These are phyloP conservation scores for Scyliorhinus canicula DNA, from an alignment of 2,797 vertebrate species.

Conservation along the genomic window DNA sequence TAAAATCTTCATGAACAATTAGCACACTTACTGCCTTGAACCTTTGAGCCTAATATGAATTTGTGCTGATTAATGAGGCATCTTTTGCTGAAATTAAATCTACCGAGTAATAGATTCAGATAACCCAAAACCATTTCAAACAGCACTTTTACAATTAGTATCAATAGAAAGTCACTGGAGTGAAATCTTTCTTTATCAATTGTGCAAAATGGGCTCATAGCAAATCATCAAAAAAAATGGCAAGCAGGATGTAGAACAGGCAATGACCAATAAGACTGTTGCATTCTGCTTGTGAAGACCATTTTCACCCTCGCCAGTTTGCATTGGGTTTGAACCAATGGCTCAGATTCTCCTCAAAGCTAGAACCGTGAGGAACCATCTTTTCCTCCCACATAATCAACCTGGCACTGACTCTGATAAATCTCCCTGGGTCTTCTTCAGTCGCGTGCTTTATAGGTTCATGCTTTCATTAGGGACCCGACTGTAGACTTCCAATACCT, in stretches of 20 bases:
- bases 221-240: background rate
- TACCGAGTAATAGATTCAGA: too few species aligned
- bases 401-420: background rate
- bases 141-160: background rate
- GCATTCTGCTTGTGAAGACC: background rate
- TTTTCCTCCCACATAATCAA: background rate
- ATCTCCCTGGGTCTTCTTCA: background rate
- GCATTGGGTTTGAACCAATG: background rate
- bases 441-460: background rate
- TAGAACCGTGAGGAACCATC: background rate
- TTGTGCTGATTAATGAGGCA: too few species aligned
- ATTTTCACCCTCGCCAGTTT: background rate
- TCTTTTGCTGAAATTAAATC: too few species aligned
- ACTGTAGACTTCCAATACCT: too few species aligned
- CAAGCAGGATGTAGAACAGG: background rate
- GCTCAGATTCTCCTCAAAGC: background rate
- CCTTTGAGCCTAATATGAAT: too few species aligned
- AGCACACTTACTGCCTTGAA: too few species aligned
- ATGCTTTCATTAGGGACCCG: background rate
- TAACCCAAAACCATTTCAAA: background rate
- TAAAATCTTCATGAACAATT: too few species aligned
- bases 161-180: background rate
- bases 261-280: background rate
- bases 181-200: background rate
- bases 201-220: background rate